Evolutionary conservation across 2,888 invertebrate species (phyloP).

Genomic region (Cryptops parisi): DNA sequence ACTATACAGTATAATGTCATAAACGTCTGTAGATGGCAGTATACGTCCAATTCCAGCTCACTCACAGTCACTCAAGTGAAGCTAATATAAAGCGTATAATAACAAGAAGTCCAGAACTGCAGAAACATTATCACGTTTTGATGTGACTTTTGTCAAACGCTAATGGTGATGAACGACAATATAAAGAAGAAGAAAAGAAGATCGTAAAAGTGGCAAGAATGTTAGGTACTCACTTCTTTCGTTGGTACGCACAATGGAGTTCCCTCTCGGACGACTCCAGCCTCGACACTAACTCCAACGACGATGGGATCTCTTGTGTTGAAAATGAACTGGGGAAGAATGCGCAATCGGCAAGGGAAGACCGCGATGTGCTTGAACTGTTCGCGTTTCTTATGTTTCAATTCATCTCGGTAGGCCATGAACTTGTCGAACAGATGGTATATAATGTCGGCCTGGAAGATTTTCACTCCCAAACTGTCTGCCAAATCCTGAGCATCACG

Average conservation of each 20-base stretch:
- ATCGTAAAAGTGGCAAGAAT: neutral
- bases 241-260: conserved; percentile 95
- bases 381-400: conserved; percentile 78
- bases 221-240: conserved; percentile 55
- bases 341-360: conserved; percentile 86
- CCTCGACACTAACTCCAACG: conserved; percentile 87
- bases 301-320: conserved; percentile 98
- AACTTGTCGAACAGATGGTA: conserved; percentile 99
- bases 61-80: too few relatives aligned
- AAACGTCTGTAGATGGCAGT: too few relatives aligned
- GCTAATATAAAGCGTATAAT: too few relatives aligned
- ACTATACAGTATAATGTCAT: too few relatives aligned
- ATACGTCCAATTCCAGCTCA: too few relatives aligned
- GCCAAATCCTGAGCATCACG: conserved; percentile 96
- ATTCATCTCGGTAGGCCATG: conserved; percentile 77
- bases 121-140: too few relatives aligned
- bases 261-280: conserved; percentile 86
- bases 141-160: too few relatives aligned
- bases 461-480: conserved; percentile 80
- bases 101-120: too few relatives aligned
- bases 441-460: conserved; percentile 96
- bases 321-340: conserved; percentile 80
- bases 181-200: too few relatives aligned
- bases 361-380: conserved; percentile 95
- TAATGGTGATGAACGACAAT: too few relatives aligned